These are phyloP conservation scores for Sminthurides aquaticus DNA, from an alignment of 2,888 invertebrate genomes.

Conservation along the genomic window DNA sequence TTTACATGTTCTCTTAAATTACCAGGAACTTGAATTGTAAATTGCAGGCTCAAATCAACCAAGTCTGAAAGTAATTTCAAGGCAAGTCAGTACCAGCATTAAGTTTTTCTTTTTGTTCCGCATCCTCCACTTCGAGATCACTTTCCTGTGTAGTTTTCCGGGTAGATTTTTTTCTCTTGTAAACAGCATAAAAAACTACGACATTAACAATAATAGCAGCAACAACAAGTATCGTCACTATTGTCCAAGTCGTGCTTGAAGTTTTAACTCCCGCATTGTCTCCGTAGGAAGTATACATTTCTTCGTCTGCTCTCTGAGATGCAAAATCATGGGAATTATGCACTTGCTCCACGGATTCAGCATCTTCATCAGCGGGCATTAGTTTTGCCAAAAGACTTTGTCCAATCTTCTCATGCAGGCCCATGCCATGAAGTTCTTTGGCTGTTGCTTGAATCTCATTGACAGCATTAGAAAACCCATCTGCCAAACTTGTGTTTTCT, in stretches of 20 bases:
- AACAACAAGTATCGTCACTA: neutral
- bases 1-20: too few species aligned
- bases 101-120: constrained; percentile 11
- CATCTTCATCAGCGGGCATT: neutral
- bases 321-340: neutral
- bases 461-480: constrained; percentile 10
- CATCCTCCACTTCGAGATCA: neutral
- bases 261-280: neutral
- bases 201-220: neutral
- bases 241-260: neutral
- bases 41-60: too few species aligned
- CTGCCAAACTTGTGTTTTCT: constrained; percentile 8
- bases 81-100: constrained; percentile 10
- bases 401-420: neutral
- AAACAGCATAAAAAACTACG: neutral
- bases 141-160: neutral
- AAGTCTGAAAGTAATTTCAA: neutral
- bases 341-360: neutral
- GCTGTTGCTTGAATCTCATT: constrained; percentile 6
- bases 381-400: neutral
- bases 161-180: neutral
- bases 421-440: constrained; percentile 6
- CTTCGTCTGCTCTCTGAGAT: neutral
- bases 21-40: too few species aligned
- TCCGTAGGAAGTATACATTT: neutral